These are phyloP conservation scores for Chironex yamaguchii DNA, from an alignment of 30 jellyfish, hydroid and myxozoan genomes.

Conservation along the genomic window DNA sequence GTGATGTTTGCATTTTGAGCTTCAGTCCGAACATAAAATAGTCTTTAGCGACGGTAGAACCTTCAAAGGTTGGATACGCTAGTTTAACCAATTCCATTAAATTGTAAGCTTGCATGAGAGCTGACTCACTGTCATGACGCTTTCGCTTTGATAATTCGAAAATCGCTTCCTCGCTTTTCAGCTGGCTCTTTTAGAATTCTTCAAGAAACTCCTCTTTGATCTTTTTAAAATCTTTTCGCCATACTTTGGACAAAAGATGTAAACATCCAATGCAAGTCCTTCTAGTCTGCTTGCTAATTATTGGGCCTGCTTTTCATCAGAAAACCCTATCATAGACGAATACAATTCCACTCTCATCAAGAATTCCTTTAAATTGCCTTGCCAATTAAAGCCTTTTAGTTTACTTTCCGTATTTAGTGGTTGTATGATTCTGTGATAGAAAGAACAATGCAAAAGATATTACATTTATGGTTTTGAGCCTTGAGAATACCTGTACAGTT, in stretches of 20 bases:
- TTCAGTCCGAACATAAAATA: slow-evolving; percentile 35
- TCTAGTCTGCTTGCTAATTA: slow-evolving; percentile 6
- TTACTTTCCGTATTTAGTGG: slow-evolving; percentile 14
- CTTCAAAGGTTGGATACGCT: slow-evolving; percentile 43
- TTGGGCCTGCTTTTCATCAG: slow-evolving; percentile 12
- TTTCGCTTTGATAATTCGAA: background rate
- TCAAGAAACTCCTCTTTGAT: background rate
- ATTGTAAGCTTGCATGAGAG: slow-evolving; percentile 41
- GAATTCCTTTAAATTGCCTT: slow-evolving; percentile 41
- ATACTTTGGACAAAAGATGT: background rate
- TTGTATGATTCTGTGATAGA: background rate
- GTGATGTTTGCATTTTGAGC: slow-evolving; percentile 46
- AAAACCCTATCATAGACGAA: slow-evolving; percentile 52
- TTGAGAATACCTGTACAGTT: no score
- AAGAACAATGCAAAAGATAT: no score
- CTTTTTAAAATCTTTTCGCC: background rate
- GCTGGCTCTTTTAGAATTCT: background rate
- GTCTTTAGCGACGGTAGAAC: slow-evolving; percentile 34
- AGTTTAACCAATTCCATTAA: slow-evolving; percentile 38
- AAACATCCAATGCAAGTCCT: slow-evolving; percentile 21
- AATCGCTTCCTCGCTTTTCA: slow-evolving; percentile 1
- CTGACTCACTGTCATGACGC: slow-evolving; percentile 32
- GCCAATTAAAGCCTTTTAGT: slow-evolving; percentile 7
- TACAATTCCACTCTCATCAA: slow-evolving; percentile 33
- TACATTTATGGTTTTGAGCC: no score